Percentiles rank a stretch among this genome's conserved stretches.
These are phyloP conservation scores for Fregata magnificens DNA, from an alignment of 2,113 vertebrate genomes.

Conservation along the genomic window DNA sequence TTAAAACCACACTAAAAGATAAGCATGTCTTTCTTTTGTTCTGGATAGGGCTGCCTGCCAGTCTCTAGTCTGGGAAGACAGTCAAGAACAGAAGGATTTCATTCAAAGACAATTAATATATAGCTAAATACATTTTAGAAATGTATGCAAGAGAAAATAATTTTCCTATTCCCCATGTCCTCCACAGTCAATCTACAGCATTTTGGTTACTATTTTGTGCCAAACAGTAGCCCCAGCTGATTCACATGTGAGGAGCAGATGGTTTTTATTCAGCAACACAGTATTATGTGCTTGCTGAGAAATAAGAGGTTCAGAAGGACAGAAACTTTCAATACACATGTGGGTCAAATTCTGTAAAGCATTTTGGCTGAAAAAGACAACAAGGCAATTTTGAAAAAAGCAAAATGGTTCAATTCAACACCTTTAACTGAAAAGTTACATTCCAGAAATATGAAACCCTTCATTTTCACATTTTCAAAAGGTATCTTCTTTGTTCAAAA, in stretches of 20 bases:
- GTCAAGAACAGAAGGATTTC: slow-evolving; percentile 36
- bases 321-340: neutral
- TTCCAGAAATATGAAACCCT: neutral
- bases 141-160: neutral
- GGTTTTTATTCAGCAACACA: neutral
- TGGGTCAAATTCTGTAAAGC: neutral
- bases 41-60: neutral
- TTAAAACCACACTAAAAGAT: neutral
- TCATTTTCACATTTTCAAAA: neutral
- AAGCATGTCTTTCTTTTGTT: neutral
- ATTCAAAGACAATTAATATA: neutral
- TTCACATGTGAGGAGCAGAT: neutral
- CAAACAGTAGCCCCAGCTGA: slow-evolving; percentile 23
- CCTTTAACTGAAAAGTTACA: neutral
- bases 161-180: neutral
- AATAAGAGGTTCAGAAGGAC: neutral
- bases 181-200: neutral
- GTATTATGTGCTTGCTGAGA: neutral
- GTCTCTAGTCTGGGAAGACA: neutral
- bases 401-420: neutral
- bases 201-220: neutral
- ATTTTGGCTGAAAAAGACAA: neutral
- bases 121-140: slow-evolving; percentile 12
- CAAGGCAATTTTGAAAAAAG: neutral
- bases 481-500: neutral